Evolutionary conservation across 2,113 vertebrate genomes (phyloP).

Genomic region (Galbula dea): DNA sequence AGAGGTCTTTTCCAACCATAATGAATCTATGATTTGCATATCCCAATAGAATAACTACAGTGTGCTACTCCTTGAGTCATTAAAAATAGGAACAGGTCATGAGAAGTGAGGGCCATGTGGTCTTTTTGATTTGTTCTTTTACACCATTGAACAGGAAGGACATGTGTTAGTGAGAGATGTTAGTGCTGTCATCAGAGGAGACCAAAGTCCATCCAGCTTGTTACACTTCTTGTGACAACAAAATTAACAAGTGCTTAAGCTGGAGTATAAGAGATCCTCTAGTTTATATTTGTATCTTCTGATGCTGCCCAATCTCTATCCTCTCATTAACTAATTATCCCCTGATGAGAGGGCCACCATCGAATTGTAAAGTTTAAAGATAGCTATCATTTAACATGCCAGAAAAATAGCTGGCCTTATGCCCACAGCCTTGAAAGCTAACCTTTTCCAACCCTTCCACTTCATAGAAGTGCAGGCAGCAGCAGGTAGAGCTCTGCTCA

Average conservation of each 20-base stretch:
- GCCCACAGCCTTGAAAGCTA: background rate
- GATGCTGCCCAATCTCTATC: background rate
- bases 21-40: no score
- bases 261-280: background rate
- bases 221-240: background rate
- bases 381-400: background rate
- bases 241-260: background rate
- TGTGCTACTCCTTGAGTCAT: background rate
- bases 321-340: constrained; percentile 5
- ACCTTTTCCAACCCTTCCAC: background rate
- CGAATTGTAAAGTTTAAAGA: background rate
- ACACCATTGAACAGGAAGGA: background rate
- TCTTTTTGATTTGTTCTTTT: background rate
- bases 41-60: background rate
- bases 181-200: background rate
- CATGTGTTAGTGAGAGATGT: background rate
- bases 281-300: background rate
- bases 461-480: constrained; percentile 3
- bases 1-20: no score
- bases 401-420: background rate
- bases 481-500: background rate
- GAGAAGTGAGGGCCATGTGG: background rate
- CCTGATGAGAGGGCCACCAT: background rate
- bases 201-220: background rate
- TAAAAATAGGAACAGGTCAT: background rate